These are phyloP conservation scores for Ephialtes manifestator DNA, from an alignment of 2,888 invertebrate genomes.

Conservation along the genomic window DNA sequence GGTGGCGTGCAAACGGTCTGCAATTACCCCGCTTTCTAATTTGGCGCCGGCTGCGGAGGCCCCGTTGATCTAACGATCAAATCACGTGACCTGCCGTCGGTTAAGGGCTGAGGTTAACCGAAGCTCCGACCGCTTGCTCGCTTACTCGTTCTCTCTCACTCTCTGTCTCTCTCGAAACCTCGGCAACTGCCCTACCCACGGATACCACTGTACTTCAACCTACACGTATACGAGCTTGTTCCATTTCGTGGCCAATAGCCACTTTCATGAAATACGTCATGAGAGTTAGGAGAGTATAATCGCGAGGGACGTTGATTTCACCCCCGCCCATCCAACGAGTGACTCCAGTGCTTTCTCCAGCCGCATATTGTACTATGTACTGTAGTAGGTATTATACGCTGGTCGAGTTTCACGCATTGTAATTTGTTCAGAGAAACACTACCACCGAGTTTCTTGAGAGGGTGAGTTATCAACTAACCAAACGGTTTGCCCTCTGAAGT, in stretches of 20 bases:
- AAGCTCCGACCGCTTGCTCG: slow-evolving; percentile 57
- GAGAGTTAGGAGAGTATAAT: slow-evolving; percentile 53
- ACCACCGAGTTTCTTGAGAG: background rate
- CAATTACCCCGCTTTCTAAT: slow-evolving; percentile 83
- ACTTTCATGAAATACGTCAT: slow-evolving; percentile 60
- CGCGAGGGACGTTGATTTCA: slow-evolving; percentile 48
- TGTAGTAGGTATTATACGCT: background rate
- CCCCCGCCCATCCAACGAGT: slow-evolving; percentile 15
- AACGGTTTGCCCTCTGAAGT: background rate
- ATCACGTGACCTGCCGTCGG: slow-evolving; percentile 78
- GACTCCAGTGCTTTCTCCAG: slow-evolving; percentile 21
- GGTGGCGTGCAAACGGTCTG: slow-evolving; percentile 82
- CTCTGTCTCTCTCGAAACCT: slow-evolving; percentile 26
- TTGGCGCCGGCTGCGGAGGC: slow-evolving; percentile 77
- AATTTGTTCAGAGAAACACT: background rate
- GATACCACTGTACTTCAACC: slow-evolving; percentile 32
- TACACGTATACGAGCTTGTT: slow-evolving; percentile 31
- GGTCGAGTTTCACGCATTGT: background rate
- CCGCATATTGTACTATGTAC: background rate
- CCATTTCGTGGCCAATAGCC: slow-evolving; percentile 55
- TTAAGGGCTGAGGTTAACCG: slow-evolving; percentile 75
- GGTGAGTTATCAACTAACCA: background rate
- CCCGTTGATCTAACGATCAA: slow-evolving; percentile 80
- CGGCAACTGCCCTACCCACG: slow-evolving; percentile 28
- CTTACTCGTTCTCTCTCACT: slow-evolving; percentile 28